A percentile compares a stretch with the other conserved stretches of the same genome.
Evolutionary conservation across 2,888 invertebrate genomes (phyloP).

Genomic region (Drosophila kokeensis): DNA sequence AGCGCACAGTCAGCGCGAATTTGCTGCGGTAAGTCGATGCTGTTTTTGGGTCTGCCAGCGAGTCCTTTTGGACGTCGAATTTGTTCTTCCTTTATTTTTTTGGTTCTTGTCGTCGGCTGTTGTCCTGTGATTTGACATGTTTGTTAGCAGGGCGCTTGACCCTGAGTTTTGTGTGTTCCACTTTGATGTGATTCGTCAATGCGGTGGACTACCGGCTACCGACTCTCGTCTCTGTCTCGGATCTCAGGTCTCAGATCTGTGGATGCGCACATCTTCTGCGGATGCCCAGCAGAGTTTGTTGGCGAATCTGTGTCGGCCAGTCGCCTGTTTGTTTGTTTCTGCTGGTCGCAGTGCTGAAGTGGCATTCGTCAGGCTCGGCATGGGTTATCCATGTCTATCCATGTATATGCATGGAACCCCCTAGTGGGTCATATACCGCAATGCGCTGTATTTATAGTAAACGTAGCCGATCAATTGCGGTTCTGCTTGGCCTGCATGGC

Average conservation of each 20-base stretch:
- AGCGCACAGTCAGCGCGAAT: slow-evolving; percentile 75
- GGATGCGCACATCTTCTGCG: slow-evolving; percentile 28
- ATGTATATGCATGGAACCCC: slow-evolving; percentile 12
- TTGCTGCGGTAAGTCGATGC: slow-evolving; percentile 80
- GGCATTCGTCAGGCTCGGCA: slow-evolving; percentile 60
- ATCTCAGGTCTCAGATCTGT: slow-evolving; percentile 10
- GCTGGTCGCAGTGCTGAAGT: slow-evolving; percentile 28
- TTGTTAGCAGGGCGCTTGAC: slow-evolving; percentile 73
- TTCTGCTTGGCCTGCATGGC: slow-evolving; percentile 43
- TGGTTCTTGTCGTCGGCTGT: slow-evolving; percentile 68
- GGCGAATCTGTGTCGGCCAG: slow-evolving; percentile 67
- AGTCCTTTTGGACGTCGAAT: slow-evolving; percentile 6
- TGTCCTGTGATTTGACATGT: slow-evolving; percentile 73
- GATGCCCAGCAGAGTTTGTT: slow-evolving; percentile 77
- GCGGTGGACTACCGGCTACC: slow-evolving; percentile 80
- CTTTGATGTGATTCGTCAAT: slow-evolving; percentile 83
- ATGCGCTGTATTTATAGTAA: slow-evolving; percentile 75
- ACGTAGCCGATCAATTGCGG: slow-evolving; percentile 74
- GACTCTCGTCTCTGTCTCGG: slow-evolving; percentile 28
- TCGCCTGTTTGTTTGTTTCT: slow-evolving; percentile 35
- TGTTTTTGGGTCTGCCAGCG: slow-evolving; percentile 50
- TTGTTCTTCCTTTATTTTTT: not conserved
- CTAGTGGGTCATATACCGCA: slow-evolving; percentile 59
- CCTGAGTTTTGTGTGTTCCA: slow-evolving; percentile 70
- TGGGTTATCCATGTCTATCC: slow-evolving; percentile 8